phyloP scores from a whole-genome alignment of 2,113 vertebrate species.

The Protomyctophum bolini region DNA sequence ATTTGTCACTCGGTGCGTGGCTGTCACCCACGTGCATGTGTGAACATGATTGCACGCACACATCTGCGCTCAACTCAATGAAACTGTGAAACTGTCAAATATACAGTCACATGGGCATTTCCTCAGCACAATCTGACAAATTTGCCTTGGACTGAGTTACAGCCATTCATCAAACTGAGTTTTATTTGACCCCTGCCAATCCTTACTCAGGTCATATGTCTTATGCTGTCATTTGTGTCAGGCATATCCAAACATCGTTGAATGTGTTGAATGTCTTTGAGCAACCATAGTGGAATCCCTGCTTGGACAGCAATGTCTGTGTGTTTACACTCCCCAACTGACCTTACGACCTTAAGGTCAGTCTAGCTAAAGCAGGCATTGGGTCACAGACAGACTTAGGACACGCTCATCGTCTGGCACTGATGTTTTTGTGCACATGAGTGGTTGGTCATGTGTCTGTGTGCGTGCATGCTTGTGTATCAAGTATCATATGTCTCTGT shows the following conservation, averaged over 20 bases:
- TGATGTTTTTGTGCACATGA: slow-evolving; percentile 27
- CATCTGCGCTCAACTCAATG: not conserved
- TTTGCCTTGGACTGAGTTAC: slow-evolving; percentile 39
- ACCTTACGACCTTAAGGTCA: slow-evolving; percentile 68
- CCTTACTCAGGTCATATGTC: slow-evolving; percentile 63
- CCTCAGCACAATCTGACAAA: slow-evolving; percentile 14
- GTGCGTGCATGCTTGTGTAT: slow-evolving; percentile 4
- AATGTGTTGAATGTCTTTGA: slow-evolving; percentile 43
- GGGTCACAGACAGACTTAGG: slow-evolving; percentile 65
- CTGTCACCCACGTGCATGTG: slow-evolving; percentile 1
- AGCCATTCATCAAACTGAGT: slow-evolving; percentile 54
- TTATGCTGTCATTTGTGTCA: slow-evolving; percentile 64
- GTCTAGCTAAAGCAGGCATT: slow-evolving; percentile 51
- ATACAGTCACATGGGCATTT: not conserved
- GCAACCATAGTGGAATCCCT: slow-evolving; percentile 55
- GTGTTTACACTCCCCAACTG: slow-evolving; percentile 70
- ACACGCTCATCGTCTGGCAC: slow-evolving; percentile 47
- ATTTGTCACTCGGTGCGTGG: slow-evolving; percentile 50
- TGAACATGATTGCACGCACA: not conserved
- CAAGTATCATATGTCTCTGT: slow-evolving; percentile 5
- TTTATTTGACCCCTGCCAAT: slow-evolving; percentile 63
- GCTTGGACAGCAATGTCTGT: slow-evolving; percentile 46
- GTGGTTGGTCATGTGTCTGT: slow-evolving; percentile 7
- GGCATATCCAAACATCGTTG: slow-evolving; percentile 71
- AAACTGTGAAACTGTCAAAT: not conserved